Conservation (phyloP, 2,888 invertebrate genomes). For the Eustalomyia histrio region DNA sequence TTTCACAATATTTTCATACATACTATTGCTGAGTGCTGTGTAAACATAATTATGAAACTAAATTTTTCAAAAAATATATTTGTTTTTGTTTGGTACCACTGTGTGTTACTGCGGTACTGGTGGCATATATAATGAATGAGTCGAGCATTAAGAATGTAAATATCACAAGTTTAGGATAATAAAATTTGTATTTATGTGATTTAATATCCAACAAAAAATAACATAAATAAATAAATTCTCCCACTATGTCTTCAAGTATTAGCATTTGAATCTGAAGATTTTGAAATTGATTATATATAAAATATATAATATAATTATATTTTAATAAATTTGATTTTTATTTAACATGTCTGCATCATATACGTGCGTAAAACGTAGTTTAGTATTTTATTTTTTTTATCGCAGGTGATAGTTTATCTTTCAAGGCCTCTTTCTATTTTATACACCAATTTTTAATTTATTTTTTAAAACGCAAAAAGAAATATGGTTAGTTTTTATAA, state of each 20-base stretch:
- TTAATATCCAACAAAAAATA: neutral
- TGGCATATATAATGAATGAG: neutral
- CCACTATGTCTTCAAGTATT: no score
- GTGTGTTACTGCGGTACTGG: neutral
- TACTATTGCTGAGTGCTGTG: no score
- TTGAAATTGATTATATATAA: neutral
- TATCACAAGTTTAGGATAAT: neutral
- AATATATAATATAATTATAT: neutral
- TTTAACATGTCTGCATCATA: neutral
- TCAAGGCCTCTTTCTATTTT: neutral
- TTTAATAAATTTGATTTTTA: neutral
- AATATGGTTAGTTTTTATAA: neutral
- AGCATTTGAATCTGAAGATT: constrained; percentile 11
- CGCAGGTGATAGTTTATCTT: constrained; percentile 1
- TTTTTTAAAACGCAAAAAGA: neutral
- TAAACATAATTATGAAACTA: no score
- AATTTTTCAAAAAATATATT: no score
- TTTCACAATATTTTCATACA: no score
- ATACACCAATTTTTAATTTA: neutral
- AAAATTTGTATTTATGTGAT: neutral
- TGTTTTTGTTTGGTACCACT: no score
- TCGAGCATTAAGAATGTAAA: neutral
- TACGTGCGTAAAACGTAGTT: neutral
- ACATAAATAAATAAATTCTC: no score
- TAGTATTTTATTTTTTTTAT: neutral